Evolutionary conservation across 2,797 vertebrate species (phyloP).

Genomic region (Pyrocephalus nanus): DNA sequence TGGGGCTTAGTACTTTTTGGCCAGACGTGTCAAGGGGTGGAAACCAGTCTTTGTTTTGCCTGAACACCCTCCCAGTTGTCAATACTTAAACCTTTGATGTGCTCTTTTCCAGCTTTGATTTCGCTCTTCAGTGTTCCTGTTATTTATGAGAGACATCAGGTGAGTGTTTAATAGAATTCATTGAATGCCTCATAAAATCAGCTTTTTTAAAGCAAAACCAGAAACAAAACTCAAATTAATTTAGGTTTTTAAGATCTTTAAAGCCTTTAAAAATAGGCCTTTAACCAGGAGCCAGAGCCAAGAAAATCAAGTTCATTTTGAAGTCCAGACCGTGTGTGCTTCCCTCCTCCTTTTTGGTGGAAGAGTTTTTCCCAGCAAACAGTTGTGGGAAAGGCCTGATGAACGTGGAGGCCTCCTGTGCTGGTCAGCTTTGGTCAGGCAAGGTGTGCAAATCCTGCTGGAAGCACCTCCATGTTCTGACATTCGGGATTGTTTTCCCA

Average conservation of each 20-base stretch:
- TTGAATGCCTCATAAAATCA: neutral
- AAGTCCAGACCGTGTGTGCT: rapidly evolving
- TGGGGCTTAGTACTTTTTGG: neutral
- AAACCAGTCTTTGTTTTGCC: neutral
- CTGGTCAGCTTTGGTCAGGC: neutral
- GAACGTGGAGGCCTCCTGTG: neutral
- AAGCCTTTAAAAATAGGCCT: neutral
- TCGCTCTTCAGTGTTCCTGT: conserved; percentile 91
- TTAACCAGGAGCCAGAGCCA: neutral
- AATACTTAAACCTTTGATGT: neutral
- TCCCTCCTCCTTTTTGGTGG: neutral
- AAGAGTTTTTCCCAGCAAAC: neutral
- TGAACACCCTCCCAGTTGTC: neutral
- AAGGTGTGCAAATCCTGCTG: neutral
- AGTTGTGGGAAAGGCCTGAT: neutral
- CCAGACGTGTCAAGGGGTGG: neutral
- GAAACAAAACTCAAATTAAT: neutral
- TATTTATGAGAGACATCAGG: conserved; percentile 97
- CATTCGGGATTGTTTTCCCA: neutral
- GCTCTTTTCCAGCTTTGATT: conserved; percentile 83
- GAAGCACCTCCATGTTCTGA: neutral
- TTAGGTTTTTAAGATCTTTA: neutral
- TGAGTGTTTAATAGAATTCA: conserved; percentile 48
- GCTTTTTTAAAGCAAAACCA: neutral
- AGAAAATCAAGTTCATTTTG: neutral